Conservation (phyloP, 2,888 invertebrate species). For the Baronia brevicornis region DNA sequence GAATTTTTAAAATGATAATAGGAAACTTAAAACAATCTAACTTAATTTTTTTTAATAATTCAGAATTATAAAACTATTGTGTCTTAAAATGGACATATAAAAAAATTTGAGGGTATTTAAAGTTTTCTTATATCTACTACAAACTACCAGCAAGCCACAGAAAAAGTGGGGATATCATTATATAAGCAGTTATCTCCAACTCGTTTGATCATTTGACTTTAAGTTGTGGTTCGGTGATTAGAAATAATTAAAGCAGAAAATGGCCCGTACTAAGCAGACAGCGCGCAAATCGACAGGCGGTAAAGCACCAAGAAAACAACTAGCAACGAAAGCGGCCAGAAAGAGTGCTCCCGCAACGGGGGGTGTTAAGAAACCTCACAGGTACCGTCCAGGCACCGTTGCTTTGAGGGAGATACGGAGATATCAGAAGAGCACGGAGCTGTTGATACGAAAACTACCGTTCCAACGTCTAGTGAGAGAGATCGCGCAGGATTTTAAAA, state of each 20-base stretch:
- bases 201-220: too few relatives aligned
- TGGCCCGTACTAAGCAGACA: conserved; percentile 86
- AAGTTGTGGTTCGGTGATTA: too few relatives aligned
- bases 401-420: conserved; percentile 82
- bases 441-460: conserved; percentile 81
- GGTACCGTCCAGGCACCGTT: conserved; percentile 81
- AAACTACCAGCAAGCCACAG: too few relatives aligned
- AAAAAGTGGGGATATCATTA: too few relatives aligned
- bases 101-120: too few relatives aligned
- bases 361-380: conserved; percentile 83
- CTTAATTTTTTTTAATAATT: too few relatives aligned
- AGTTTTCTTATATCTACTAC: too few relatives aligned
- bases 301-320: conserved; percentile 82
- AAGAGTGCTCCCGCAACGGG: conserved; percentile 84
- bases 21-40: too few relatives aligned
- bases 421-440: conserved; percentile 84
- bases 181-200: too few relatives aligned
- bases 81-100: too few relatives aligned
- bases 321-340: conserved; percentile 82
- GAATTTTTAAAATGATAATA: too few relatives aligned
- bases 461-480: conserved; percentile 84
- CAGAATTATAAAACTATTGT: too few relatives aligned
- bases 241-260: conserved; percentile 28
- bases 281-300: conserved; percentile 84
- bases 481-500: conserved; percentile 84